phyloP scores from a whole-genome alignment of 2,888 invertebrate species.

The Habrosyne pyritoides region DNA sequence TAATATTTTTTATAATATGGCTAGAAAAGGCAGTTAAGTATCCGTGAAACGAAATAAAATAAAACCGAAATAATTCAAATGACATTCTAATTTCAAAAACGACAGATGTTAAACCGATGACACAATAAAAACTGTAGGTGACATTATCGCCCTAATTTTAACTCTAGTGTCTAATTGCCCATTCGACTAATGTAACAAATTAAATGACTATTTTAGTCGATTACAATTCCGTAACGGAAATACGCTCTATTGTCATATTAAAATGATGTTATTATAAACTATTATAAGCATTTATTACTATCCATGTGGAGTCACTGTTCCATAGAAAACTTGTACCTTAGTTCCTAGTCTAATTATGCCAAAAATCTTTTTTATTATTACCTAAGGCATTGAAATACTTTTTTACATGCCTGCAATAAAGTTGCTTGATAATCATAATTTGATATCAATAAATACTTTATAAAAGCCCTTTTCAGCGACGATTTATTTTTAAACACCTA shows the following conservation, averaged over 20 bases:
- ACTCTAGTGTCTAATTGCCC: conserved; percentile 51
- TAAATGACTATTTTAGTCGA: conserved; percentile 40
- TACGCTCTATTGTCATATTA: conserved; percentile 30
- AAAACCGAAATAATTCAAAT: conserved; percentile 13
- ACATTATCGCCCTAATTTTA: conserved; percentile 38
- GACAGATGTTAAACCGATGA: conserved; percentile 16
- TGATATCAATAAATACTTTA: conserved; percentile 20
- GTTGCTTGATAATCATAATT: conserved; percentile 4
- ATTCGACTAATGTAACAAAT: conserved; percentile 50
- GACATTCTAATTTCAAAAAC: conserved; percentile 4
- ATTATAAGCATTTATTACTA: not conserved
- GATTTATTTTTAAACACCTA: conserved; percentile 33
- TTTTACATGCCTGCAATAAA: not conserved
- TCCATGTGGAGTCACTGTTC: too few relatives aligned
- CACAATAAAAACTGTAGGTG: conserved; percentile 16
- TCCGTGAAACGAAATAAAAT: not conserved
- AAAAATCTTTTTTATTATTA: not conserved
- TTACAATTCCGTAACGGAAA: conserved; percentile 33
- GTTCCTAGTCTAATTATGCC: not conserved
- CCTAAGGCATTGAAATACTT: too few relatives aligned
- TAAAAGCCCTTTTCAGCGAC: conserved; percentile 37
- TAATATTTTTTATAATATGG: too few relatives aligned
- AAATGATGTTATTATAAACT: not conserved
- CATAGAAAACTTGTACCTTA: too few relatives aligned
- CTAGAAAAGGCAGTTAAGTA: too few relatives aligned